A percentile compares a stretch with the other conserved stretches of the same genome.
phyloP scores from a whole-genome alignment of 2,888 invertebrate species.

The Pandemis cinnamomeana region DNA sequence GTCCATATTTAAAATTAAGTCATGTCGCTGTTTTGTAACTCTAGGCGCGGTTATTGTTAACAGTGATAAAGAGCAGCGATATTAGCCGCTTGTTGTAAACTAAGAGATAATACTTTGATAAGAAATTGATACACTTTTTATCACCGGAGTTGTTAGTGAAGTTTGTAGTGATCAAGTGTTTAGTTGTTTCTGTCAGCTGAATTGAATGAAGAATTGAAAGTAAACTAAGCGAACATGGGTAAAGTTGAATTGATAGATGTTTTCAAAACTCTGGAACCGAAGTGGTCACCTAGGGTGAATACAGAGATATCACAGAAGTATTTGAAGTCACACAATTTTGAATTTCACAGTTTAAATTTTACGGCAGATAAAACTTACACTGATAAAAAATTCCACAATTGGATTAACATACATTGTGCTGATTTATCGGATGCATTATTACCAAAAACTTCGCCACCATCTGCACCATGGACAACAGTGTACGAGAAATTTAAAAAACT shows the following conservation, averaged over 20 bases:
- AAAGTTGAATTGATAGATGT: conserved; percentile 12
- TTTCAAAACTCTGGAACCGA: conserved; percentile 2
- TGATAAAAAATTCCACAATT: background rate
- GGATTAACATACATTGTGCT: conserved; percentile 21
- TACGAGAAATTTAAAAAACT: conserved; percentile 40
- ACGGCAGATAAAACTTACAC: background rate
- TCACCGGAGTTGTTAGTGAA: conserved; percentile 23
- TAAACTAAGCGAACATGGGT: conserved; percentile 11
- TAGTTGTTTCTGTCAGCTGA: conserved; percentile 22
- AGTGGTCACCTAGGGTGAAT: conserved; percentile 1
- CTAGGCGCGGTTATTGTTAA: background rate
- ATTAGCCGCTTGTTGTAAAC: conserved; percentile 21
- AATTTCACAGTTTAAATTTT: conserved; percentile 25
- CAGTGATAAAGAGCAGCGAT: conserved; percentile 4
- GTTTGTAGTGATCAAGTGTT: conserved; percentile 12
- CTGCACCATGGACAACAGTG: conserved; percentile 26
- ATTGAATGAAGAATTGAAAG: background rate
- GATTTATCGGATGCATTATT: conserved; percentile 20
- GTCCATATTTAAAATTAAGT: too few species aligned
- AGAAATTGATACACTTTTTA: conserved; percentile 22
- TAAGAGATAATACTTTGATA: conserved; percentile 32
- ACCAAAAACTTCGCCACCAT: conserved; percentile 9
- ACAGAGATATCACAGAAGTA: conserved; percentile 21
- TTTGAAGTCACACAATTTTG: background rate
- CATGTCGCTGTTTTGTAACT: background rate